phyloP scores from a whole-genome alignment of 2,113 vertebrate species.

The Eulemur macaco region DNA sequence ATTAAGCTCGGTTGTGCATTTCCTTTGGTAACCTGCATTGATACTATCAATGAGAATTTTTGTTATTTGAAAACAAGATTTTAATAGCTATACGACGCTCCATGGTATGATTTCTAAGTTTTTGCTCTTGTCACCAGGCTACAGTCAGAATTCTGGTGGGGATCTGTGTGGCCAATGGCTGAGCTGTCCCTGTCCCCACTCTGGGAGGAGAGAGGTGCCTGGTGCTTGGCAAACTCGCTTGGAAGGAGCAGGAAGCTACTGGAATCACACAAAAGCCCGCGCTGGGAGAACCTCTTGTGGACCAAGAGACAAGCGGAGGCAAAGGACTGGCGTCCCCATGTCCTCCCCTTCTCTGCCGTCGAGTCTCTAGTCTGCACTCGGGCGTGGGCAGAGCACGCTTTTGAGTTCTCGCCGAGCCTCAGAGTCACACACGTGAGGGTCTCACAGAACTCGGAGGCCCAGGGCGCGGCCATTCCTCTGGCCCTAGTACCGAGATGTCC shows the following conservation, averaged over 20 bases:
- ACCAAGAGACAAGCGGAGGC: not conserved
- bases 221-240: not conserved
- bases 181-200: not conserved
- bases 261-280: not conserved
- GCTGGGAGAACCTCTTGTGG: not conserved
- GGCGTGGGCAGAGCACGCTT: not conserved
- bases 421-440: not conserved
- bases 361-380: no score
- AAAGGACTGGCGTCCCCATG: accelerated
- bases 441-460: not conserved
- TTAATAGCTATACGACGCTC: not conserved
- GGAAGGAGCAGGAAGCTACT: not conserved
- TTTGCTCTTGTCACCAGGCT: not conserved
- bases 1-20: not conserved
- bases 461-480: not conserved
- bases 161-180: accelerated
- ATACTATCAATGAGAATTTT: no score
- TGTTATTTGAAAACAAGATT: not conserved
- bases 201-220: not conserved
- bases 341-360: not conserved
- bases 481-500: no score
- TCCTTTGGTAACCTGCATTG: not conserved
- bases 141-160: not conserved
- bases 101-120: no score
- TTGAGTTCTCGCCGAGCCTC: not conserved